Conservation (phyloP, 37 sponge, comb jelly and placozoan genomes). For the Ephydatia muelleri region DNA sequence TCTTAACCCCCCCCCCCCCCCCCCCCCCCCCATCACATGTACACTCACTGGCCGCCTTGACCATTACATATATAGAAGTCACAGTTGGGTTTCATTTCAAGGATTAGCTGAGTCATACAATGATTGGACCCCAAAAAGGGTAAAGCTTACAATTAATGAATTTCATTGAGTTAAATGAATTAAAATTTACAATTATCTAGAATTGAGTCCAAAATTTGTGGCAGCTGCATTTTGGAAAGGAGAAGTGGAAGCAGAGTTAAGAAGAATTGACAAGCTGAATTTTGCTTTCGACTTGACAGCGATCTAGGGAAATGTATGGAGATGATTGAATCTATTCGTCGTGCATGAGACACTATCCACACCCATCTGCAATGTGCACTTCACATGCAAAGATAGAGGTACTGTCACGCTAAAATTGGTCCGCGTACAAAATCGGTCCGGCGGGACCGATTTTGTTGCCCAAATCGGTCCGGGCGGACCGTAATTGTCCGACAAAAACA, state of each 20-base stretch:
- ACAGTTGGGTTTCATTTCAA: slow-evolving; percentile 50
- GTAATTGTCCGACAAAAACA: no score
- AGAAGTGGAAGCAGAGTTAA: slow-evolving; percentile 33
- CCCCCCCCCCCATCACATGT: no score
- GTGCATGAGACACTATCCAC: slow-evolving; percentile 4
- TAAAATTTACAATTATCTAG: slow-evolving; percentile 6
- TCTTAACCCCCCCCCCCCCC: not conserved
- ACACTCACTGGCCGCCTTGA: no score
- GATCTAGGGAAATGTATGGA: slow-evolving; percentile 26
- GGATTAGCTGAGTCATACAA: slow-evolving; percentile 44
- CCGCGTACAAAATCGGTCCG: no score
- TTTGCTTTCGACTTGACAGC: slow-evolving; percentile 20
- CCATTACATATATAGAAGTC: slow-evolving; percentile 5
- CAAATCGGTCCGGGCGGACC: no score
- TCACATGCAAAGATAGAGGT: slow-evolving; percentile 24
- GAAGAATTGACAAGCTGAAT: slow-evolving; percentile 6
- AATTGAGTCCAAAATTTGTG: slow-evolving; percentile 17
- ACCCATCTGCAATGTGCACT: slow-evolving; percentile 8
- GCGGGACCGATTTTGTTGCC: no score
- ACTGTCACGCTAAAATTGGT: no score
- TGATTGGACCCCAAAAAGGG: not conserved
- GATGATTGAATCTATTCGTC: slow-evolving; percentile 5
- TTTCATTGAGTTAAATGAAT: no score
- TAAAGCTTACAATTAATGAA: no score
- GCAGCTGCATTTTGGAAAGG: slow-evolving; percentile 29